Percentiles rank a stretch among this genome's conserved stretches.
phyloP scores from a whole-genome alignment of 2,113 vertebrate species.

The Epinephelus fuscoguttatus region DNA sequence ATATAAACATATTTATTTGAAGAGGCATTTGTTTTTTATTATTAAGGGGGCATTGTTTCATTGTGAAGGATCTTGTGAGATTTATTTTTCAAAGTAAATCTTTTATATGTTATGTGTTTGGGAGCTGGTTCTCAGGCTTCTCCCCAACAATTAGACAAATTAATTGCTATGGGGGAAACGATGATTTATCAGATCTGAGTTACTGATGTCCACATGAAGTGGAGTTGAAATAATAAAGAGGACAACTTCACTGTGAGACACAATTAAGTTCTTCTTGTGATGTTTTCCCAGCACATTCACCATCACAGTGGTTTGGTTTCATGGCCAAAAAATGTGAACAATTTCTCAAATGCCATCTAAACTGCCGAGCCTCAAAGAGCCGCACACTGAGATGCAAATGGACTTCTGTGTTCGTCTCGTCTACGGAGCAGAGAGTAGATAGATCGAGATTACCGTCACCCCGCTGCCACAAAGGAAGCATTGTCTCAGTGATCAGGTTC shows the following conservation, averaged over 20 bases:
- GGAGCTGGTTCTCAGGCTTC: no score
- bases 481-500: slow-evolving; percentile 75
- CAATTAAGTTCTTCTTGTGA: neutral
- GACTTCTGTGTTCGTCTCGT: slow-evolving; percentile 54
- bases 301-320: slow-evolving; percentile 36
- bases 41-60: no score
- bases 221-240: neutral
- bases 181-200: no score
- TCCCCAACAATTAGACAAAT: no score
- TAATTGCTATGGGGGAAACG: no score
- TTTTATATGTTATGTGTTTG: no score
- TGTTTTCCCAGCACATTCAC: slow-evolving; percentile 2
- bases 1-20: no score
- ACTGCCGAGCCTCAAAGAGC: slow-evolving; percentile 36
- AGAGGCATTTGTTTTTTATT: no score
- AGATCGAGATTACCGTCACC: slow-evolving; percentile 68
- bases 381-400: slow-evolving; percentile 68
- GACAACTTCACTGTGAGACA: neutral
- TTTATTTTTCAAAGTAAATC: no score
- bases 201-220: neutral
- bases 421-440: slow-evolving; percentile 50
- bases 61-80: no score
- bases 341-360: slow-evolving; percentile 51
- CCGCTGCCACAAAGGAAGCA: slow-evolving; percentile 68
- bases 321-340: slow-evolving; percentile 40